Conservation (phyloP, 2,113 vertebrate species). For the Castor canadensis region DNA sequence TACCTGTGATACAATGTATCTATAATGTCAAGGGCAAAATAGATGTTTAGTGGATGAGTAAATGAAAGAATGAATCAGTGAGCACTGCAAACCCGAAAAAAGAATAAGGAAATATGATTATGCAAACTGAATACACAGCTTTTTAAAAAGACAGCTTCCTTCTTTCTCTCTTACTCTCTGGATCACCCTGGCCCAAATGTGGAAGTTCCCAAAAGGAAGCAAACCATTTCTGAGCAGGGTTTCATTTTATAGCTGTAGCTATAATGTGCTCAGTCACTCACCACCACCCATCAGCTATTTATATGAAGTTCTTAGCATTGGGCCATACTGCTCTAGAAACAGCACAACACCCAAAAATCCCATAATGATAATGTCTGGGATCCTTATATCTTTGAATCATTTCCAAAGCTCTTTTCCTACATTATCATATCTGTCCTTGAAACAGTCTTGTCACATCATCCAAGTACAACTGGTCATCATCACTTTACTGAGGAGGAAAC, state of each 20-base stretch:
- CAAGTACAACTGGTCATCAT: background rate
- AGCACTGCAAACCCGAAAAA: background rate
- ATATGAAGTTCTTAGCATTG: background rate
- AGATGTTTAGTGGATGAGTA: background rate
- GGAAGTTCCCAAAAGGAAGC: background rate
- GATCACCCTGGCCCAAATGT: background rate
- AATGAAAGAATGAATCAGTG: background rate
- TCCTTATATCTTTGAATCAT: background rate
- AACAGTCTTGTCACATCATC: background rate
- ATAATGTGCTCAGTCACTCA: background rate
- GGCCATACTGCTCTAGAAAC: background rate
- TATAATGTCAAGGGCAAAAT: background rate
- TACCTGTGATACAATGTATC: background rate
- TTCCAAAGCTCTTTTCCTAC: background rate
- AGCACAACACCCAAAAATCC: background rate
- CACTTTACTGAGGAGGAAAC: background rate
- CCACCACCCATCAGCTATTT: background rate
- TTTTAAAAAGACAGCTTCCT: constrained; percentile 35
- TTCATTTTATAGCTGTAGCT: background rate
- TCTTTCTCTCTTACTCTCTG: constrained; percentile 6
- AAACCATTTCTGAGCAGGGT: background rate
- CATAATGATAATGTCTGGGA: background rate
- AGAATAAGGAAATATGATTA: constrained; percentile 33
- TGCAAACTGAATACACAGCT: background rate
- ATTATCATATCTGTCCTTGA: background rate